Evolutionary conservation across 2,888 invertebrate species (phyloP), one percentile per base, ranked within the genome.

Genomic region (Acanthoscelides obtectus): DNA sequence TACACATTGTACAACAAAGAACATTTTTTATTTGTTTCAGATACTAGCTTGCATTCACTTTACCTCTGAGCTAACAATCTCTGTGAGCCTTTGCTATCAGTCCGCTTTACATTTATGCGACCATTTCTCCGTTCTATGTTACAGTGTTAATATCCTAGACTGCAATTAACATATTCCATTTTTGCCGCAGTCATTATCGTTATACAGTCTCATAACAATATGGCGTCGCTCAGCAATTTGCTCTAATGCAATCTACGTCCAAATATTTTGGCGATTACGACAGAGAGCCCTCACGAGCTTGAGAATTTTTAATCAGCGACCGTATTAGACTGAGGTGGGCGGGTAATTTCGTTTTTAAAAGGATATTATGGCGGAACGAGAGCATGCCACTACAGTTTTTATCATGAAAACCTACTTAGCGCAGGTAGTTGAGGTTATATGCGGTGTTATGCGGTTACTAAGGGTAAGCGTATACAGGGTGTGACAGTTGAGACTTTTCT

Each of bases 171-270:
- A 70, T 69, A 67, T 70, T 25, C 70, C 69, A 65, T 70, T 72
- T 72, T 72, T 70, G 72, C 69, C 72, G 70, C 69, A 72, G 20
- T 64, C 72, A 70, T 67, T 72, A 70, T 22, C 70, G 64, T 72
- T 68, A 45, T 17, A 45, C 3, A 12, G 45, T 45, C 45, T 45
- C 45, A 45, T 45, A 45, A 45, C 45, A 45, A 45, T 45, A 45
- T 45, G 45, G 45, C 45, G 25, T 3, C 25, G 8, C 25, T 5
- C 25, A 25, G 25, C 25, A 45, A 12, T 45, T 45, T 45, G 45
- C 45, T 12, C 45, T 45, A 45, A 45, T 12, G 45, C 45, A 45
- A 45, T 45, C 45, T 45, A 45, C 45, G 12, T 45, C 45, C 17
- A 3, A 45, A 45, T 45, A 45, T 12, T 45, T 45, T 45, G 45